Base-by-base conservation (phyloP, 2,888 invertebrate genomes). In the Leptogaster cylindrica region DNA sequence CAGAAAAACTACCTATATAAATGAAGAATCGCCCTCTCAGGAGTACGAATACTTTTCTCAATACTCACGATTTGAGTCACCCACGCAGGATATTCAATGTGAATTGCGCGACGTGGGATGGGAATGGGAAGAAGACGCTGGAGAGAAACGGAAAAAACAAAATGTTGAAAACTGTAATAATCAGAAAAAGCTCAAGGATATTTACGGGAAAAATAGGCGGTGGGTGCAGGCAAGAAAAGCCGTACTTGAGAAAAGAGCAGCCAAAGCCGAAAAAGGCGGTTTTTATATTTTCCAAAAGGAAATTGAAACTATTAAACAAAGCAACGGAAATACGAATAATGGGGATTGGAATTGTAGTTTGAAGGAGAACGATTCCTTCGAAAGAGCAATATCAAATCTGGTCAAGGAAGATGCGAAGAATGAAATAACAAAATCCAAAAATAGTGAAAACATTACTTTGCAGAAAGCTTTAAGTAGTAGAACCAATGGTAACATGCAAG, bases 91-190 rank as follows among this genome's bases (percentile, higher is more conserved):
- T 16, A 18, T n/a, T 41, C 12, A 18, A 5, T 12, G 3, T 41
- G 41, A 41, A 14, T 16, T 3, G 14, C 23, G 18, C 1, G 55
- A 55, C 12, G 55, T 55, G 6, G 55, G 39, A 2, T 55, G 55
- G 55, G 55, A 55, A 7, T 55, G 55, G 55, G 55, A 23, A 2
- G 55, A 55, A 20, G 25, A 55, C 20, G 5, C 5, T n/a, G n/a
- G n/a, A n/a, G n/a, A n/a, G n/a, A n/a, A n/a, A n/a, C n/a, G n/a
- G n/a, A n/a, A n/a, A n/a, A n/a, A n/a, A n/a, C n/a, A n/a, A n/a
- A n/a, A n/a, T n/a, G n/a, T n/a, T n/a, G n/a, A n/a, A n/a, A n/a
- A n/a, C n/a, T n/a, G n/a, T n/a, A n/a, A n/a, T n/a, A n/a, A n/a
- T n/a, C n/a, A n/a, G n/a, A n/a, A n/a, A n/a, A n/a, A n/a, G n/a